Evolutionary conservation across 2,888 invertebrate species (phyloP).

Genomic region (Brachyptera putata): DNA sequence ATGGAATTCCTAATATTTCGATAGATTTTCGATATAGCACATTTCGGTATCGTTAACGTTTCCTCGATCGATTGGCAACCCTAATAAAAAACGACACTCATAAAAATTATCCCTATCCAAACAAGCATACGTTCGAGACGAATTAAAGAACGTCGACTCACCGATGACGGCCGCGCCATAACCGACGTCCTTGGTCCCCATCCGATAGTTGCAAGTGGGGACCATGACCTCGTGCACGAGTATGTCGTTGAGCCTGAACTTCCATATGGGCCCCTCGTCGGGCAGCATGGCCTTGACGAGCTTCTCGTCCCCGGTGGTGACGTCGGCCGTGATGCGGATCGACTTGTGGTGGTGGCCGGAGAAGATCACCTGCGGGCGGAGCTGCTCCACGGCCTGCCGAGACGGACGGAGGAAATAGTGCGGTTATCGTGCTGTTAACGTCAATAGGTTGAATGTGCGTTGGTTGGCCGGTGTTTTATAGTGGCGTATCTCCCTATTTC

Average conservation of each 20-base stretch:
- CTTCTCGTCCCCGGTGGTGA: conserved; percentile 37
- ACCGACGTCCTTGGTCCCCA: conserved; percentile 85
- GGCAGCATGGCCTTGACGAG: conserved; percentile 31
- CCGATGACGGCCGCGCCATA: conserved; percentile 79
- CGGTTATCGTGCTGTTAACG: too few species aligned
- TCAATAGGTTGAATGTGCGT: too few species aligned
- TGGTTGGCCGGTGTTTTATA: too few species aligned
- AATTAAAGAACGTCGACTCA: too few species aligned
- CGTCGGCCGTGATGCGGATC: conserved; percentile 47
- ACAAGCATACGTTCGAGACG: too few species aligned
- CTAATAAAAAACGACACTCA: too few species aligned
- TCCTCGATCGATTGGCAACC: too few species aligned
- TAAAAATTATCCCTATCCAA: too few species aligned
- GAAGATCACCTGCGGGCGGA: conserved; percentile 66
- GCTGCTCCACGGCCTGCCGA: conserved; percentile 56
- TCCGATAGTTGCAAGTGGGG: conserved; percentile 94
- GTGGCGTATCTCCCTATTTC: too few species aligned
- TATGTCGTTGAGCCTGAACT: conserved; percentile 39
- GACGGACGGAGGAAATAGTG: conserved; percentile 21
- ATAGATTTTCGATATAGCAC: too few species aligned
- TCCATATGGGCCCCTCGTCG: conserved; percentile 28
- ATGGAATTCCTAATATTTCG: too few species aligned
- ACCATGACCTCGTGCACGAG: conserved; percentile 73
- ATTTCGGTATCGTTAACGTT: too few species aligned
- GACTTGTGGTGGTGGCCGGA: conserved; percentile 67